Conservation (phyloP, 2,113 vertebrate species). For the Alethe castanea region DNA sequence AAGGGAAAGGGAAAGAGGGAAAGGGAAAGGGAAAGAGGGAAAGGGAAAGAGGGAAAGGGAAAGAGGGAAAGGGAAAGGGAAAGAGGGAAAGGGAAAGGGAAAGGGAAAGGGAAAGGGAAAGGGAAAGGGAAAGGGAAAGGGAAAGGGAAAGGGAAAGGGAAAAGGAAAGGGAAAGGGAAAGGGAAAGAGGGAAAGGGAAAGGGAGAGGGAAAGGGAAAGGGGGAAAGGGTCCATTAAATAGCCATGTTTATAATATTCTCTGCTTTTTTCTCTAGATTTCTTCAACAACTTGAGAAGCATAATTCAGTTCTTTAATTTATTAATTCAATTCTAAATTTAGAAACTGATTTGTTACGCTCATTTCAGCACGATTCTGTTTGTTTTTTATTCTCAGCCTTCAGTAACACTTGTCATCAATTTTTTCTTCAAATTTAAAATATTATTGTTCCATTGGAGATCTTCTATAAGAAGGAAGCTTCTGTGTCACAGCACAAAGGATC, state of each 20-base stretch:
- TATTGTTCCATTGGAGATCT: neutral
- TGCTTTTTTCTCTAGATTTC: neutral
- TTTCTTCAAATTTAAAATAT: neutral
- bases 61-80: no score
- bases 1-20: no score
- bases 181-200: no score
- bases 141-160: no score
- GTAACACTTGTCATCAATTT: neutral
- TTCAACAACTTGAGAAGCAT: neutral
- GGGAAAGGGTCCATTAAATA: neutral
- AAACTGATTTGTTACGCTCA: accelerated
- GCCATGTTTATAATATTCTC: neutral
- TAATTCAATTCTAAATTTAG: neutral
- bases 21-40: no score
- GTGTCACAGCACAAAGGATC: neutral
- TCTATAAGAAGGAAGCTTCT: neutral
- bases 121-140: no score
- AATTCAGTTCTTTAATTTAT: neutral
- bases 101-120: no score
- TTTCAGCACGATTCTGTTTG: neutral
- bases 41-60: no score
- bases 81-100: neutral
- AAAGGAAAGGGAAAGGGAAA: no score
- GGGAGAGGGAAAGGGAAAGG: no score
- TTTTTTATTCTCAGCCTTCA: neutral